Base-by-base conservation (phyloP, 2,797 vertebrate species). In the Gorsachius magnificus region DNA sequence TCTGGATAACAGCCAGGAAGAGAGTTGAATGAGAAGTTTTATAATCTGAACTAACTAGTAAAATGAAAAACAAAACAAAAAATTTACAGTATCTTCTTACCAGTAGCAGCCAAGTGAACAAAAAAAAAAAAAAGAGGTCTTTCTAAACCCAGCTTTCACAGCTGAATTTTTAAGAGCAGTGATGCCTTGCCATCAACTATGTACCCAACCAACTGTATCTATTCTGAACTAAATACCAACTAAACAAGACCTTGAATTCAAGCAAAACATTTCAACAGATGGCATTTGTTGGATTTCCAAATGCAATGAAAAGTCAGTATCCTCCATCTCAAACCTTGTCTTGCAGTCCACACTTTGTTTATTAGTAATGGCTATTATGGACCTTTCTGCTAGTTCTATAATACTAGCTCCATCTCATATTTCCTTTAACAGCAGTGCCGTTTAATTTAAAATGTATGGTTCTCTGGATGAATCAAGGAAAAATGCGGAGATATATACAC, bases 391-490 rank as follows among this genome's bases (percentile, higher is more conserved):
- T 89, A 63, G 43, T 58, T 94, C 65, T 46, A 57, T 87, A 72
- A 61, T 76, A 89, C 53, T 85, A 88, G 69, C 65, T 95, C 63
- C 31, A 76, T 81, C 77, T 83, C 69, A 28, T 90, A 87, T 93
- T 91, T 97, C 46, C 63, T 93, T 80, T 69, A 53, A 74, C 57
- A 56, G 35, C 74, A 36, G 35, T 81, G 50, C 58, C 64, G 91
- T 93, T 96, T 95, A 89, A 91, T 94, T 94, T 95, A 93, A 97
- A 97, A 94, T 91, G 82, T 31, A 63, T 70, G 92, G 86, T 94
- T 97, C 48, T 7, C 54, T 92, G 60, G 53, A 83, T 82, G 87
- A 88, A 80, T 96, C 70, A 66, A 96, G 69, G 57, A 50, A 83
- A 95, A 96, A 95, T 90, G 20, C 88, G 43, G 68, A 87, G 82